Percentiles rank a stretch among this genome's conserved stretches.
Conservation (phyloP, 2,797 vertebrate species). For the Xenentodon cancila region DNA sequence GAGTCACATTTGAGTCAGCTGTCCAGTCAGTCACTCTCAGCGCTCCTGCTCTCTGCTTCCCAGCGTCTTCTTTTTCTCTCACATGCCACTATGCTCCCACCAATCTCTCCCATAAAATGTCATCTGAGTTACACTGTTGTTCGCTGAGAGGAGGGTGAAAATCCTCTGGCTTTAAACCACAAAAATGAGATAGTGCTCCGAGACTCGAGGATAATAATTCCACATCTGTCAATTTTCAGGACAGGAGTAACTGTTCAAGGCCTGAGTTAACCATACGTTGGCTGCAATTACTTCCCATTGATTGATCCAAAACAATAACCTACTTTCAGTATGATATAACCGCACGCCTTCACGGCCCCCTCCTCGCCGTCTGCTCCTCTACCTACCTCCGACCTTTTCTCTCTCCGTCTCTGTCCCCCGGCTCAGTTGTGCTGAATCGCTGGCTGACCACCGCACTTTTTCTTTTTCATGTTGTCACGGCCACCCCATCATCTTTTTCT, state of each 20-base stretch:
- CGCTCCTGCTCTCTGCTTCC: conserved; percentile 41
- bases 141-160: conserved; percentile 51
- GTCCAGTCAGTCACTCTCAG: conserved; percentile 51
- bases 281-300: conserved; percentile 30
- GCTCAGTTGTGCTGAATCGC: conserved; percentile 78
- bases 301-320: conserved; percentile 71
- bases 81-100: conserved; percentile 60
- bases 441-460: conserved; percentile 80
- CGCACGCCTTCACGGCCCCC: conserved; percentile 64
- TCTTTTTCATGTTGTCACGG: conserved; percentile 85
- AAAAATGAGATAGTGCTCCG: conserved; percentile 47
- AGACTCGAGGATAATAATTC: conserved; percentile 39
- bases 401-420: conserved; percentile 73
- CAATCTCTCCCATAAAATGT: conserved; percentile 70
- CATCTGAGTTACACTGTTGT: conserved; percentile 61
- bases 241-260: conserved; percentile 10
- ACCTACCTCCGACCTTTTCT: conserved; percentile 78
- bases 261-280: conserved; percentile 44
- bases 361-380: conserved; percentile 38
- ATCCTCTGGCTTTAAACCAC: conserved; percentile 52
- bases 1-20: conserved; percentile 72
- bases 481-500: conserved; percentile 72
- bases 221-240: conserved; percentile 36
- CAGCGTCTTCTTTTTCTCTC: conserved; percentile 60
- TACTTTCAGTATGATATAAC: conserved; percentile 75